Base-by-base conservation (phyloP, 2,888 invertebrate species). In the Microctonus aethiopoides region DNA sequence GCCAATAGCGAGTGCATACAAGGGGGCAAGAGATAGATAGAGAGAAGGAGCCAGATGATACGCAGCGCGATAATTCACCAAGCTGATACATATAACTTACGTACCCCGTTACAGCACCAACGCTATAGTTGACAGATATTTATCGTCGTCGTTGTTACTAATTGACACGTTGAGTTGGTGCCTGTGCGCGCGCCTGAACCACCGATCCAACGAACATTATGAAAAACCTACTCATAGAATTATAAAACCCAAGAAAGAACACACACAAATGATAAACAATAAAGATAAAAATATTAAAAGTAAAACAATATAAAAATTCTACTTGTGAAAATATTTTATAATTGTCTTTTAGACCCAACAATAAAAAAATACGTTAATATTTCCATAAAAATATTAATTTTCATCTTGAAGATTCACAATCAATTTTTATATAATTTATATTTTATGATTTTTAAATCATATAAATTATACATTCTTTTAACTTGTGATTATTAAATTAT, bases 101-200 rank as follows among this genome's bases (percentile, higher is more conserved):
- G 75, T 68, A 72, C 73, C 32, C 66, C 65, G 70, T 70, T 70
- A 70, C 66, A 29, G 59, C 24, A 11, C 39, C 72, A 71, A 72
- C 72, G 77, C 73, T 70, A 72, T 72, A 73, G 79, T 81, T 81
- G 82, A 83, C 82, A 78, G 79, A 79, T 80, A 77, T 83, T 81
- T 80, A 84, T 84, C 81, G 78, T 80, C 76, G 73, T 68, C 76
- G 73, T 68, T 74, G 64, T 72, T 71, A 60, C 77, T 83, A 85
- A 84, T 85, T 83, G 82, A 83, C 82, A 81, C 83, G 78, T 82
- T 81, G 80, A 82, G 62, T 41, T 34, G 32, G 29, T 24, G 9
- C 24, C 9, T 13, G 7, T 29, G 56, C 34, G 34, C 13, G 32
- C 20, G n/a, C 56, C 13, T 11, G 56, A 32, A 29, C 57, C 13